Evolutionary conservation across 2,113 vertebrate species (phyloP), one percentile per base, ranked within the genome.

Genomic region (Trematomus loennbergii): DNA sequence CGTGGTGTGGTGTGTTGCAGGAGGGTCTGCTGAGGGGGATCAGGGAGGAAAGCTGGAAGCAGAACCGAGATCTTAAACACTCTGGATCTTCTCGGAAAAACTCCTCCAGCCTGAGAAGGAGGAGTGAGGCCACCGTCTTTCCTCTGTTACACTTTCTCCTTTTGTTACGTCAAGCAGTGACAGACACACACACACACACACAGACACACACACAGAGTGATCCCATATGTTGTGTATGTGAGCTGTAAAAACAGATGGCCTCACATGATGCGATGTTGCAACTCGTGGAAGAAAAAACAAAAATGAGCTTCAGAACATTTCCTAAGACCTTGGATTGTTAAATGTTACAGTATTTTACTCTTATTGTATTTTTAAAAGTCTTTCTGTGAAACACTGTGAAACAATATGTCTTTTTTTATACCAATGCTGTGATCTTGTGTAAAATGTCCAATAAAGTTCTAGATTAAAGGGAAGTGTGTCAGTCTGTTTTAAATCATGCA

Each of bases 11-110:
- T 36, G 36, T 36, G 36, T 36, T 1, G 91, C 90, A 93, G 60
- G 88, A 91, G 5, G 87, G 82, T 63, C 79, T 83, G 48, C 59
- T 94, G 74, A 95, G 53, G 75, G 94, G 91, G 12, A 74, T 94
- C 76, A 94, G 79, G 40, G 88, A 96, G 59, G 91, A 92, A 64
- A 94, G 81, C 87, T 94, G 95, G 93, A 91, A 90, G 53, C 79
- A 79, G 82, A 89, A 95, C 72, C 54, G 50, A 52, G 90, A 94
- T 77, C 60, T 91, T 9, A 60, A 87, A 5, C 81, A 88, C 55
- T 93, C 86, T 17, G 93, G 60, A 58, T 18, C 4, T 84, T 94
- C 55, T 11, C 20, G 1, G 88, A 88, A 82, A 89, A 92, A 9
- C 72, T 91, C 71, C 72, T 93, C 29, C 90, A 81, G 68, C 82